Percentiles rank a stretch among this genome's conserved stretches.
phyloP scores from a whole-genome alignment of 2,113 vertebrate species.

The Ibidorhyncha struthersii region DNA sequence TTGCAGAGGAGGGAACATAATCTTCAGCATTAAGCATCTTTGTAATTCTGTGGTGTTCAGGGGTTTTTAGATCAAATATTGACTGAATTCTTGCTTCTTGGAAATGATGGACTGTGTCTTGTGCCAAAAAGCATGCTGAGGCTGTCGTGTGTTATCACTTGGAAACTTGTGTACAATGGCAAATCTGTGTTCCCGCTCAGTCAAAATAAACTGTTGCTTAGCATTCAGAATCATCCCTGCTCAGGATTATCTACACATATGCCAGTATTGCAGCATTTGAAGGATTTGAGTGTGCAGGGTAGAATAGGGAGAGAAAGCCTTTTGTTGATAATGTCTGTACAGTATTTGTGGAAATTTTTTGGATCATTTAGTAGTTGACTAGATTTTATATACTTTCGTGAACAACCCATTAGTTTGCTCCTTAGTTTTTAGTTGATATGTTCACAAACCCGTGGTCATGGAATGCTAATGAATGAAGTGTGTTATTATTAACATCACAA shows the following conservation, averaged over 20 bases:
- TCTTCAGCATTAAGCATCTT: not conserved
- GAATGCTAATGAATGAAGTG: not conserved
- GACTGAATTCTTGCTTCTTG: not conserved
- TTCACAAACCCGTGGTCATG: not conserved
- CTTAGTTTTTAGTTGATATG: not conserved
- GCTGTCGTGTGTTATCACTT: not conserved
- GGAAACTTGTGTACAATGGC: not conserved
- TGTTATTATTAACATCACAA: not conserved
- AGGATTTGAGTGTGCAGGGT: not conserved
- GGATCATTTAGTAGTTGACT: not conserved
- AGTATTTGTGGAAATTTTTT: not conserved
- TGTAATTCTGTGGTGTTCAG: not conserved
- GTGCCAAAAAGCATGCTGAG: not conserved
- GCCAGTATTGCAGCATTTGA: not conserved
- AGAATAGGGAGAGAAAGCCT: not conserved
- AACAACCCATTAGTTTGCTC: not conserved
- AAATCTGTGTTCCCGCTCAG: not conserved
- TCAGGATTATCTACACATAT: not conserved
- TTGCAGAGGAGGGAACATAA: not conserved
- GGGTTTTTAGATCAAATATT: not conserved
- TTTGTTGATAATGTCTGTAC: not conserved
- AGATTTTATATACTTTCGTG: not conserved
- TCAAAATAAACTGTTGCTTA: not conserved
- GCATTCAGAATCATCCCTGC: not conserved
- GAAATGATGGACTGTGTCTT: accelerated